Percentiles rank a stretch among this genome's conserved stretches.
phyloP scores from a whole-genome alignment of 2,797 vertebrate genomes.

The Heterohyrax brucei region DNA sequence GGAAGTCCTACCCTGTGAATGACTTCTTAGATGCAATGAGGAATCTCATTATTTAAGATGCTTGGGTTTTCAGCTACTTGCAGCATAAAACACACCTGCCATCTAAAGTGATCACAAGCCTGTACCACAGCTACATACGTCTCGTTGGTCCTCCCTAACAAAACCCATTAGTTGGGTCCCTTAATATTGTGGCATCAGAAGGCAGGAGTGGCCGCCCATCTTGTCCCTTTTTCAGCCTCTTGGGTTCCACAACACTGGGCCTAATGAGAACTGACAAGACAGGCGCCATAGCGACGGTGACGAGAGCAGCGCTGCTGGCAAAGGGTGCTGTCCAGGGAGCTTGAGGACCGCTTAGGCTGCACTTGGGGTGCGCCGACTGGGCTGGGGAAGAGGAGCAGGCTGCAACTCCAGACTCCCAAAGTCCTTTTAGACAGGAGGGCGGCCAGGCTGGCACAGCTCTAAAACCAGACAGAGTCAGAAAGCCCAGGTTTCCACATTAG shows the following conservation, averaged over 20 bases:
- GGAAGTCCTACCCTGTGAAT: not conserved
- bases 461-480: not conserved
- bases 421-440: not conserved
- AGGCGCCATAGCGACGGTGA: slow-evolving; percentile 49
- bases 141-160: slow-evolving; percentile 15
- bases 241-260: not conserved
- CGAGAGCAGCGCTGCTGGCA: slow-evolving; percentile 53
- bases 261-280: slow-evolving; percentile 70
- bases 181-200: not conserved
- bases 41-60: not conserved
- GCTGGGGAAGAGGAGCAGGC: not conserved
- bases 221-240: not conserved
- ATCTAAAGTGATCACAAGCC: not conserved
- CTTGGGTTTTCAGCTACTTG: not conserved
- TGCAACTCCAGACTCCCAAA: not conserved
- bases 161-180: not conserved
- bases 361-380: not conserved
- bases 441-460: not conserved
- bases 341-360: not conserved
- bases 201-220: not conserved
- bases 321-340: slow-evolving; percentile 46
- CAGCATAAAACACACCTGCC: slow-evolving; percentile 2
- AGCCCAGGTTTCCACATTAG: not conserved
- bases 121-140: not conserved
- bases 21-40: not conserved